Evolutionary conservation across 2,797 vertebrate species (phyloP), one percentile per base, ranked within the genome.

Genomic region (Cuniculus paca): DNA sequence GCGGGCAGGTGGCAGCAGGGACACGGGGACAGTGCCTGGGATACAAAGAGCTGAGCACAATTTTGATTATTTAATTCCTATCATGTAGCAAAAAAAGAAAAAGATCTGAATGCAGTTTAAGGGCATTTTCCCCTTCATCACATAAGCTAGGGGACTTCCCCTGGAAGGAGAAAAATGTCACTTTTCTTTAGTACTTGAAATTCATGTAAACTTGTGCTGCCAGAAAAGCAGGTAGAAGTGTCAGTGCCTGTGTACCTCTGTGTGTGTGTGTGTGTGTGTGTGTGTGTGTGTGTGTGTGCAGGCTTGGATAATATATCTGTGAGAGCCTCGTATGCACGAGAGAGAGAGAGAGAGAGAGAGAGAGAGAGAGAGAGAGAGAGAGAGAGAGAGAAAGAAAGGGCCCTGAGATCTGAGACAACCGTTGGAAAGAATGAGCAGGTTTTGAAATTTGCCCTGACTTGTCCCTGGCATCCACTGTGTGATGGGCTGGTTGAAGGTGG

Each of bases 161-260:
- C 74, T 85, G 36, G 14, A 10, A 42, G 2, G 17, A 90, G 58
- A 31, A n/a, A 97, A 96, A 91, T 79, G 75, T 50, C 94, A 78
- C 16, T 75, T 91, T 48, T 56, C 77, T 89, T 68, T 52, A 90
- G 68, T 77, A 65, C 48, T 80, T 93, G 11, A 87, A 88, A 65
- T 79, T 91, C 70, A 75, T 0, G 3, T 63, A 89, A n/a, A 3
- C 48, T 2, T 6, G 24, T 5, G 39, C 13, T 75, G 26, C 39
- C 85, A 77, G n/a, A 70, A 74, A 9, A 2, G 22, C 28, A 26
- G 34, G 19, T 36, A 14, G 12, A 3, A n/a, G n/a, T 45, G 17
- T 39, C 0, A 42, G 28, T 75, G 45, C 31, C 14, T 1, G 4
- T 60, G 6, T 52, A 4, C 2, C 11, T 24, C 26, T 7, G 1